These are phyloP conservation scores for Riparia riparia DNA, from an alignment of 2,113 vertebrate genomes.

Conservation along the genomic window DNA sequence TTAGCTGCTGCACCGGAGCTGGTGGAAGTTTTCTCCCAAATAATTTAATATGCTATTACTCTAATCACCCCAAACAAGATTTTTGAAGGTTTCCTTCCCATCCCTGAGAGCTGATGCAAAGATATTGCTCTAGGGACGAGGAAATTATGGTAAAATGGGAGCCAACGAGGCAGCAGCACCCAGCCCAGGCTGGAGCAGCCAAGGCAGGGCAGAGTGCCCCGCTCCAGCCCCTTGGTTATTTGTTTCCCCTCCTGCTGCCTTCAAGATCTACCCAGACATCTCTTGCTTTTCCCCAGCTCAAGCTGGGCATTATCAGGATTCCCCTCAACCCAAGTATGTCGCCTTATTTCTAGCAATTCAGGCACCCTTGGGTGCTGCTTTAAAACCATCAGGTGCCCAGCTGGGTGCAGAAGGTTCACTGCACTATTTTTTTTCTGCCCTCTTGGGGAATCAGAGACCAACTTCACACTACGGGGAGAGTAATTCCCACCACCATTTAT, in stretches of 20 bases:
- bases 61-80: not conserved
- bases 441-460: not conserved
- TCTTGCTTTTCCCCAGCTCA: not conserved
- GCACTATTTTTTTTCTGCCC: rapidly evolving
- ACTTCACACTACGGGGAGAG: not conserved
- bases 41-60: not conserved
- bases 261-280: not conserved
- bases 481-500: not conserved
- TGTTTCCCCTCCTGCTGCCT: not conserved
- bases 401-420: not conserved
- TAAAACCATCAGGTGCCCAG: not conserved
- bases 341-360: not conserved
- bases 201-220: not conserved
- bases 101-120: not conserved
- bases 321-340: rapidly evolving
- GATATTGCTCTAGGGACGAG: not conserved
- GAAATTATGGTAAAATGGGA: not conserved
- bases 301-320: not conserved
- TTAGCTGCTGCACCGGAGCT: not conserved
- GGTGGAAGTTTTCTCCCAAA: not conserved
- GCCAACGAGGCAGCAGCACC: not conserved
- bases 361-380: not conserved
- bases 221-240: not conserved
- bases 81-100: not conserved
- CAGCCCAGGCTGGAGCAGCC: not conserved